Base-by-base conservation (phyloP, 1,140 invertebrate genomes). In the Andrena cerasifolii region DNA sequence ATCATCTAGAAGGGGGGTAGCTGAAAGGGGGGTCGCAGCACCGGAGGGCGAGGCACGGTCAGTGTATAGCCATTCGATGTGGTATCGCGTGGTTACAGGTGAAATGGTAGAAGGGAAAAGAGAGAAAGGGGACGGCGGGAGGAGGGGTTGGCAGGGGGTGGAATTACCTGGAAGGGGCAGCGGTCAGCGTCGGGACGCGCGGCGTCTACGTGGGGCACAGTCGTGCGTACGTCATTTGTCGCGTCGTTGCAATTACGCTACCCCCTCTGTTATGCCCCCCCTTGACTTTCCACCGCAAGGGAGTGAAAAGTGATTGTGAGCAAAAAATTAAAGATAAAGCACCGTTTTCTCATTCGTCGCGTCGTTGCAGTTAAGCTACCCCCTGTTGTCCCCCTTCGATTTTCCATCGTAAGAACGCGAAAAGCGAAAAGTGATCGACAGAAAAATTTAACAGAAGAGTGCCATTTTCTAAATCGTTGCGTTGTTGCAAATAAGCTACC, bases 101-200 rank as follows among this genome's bases (percentile, higher is more conserved):
- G 63, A 31, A 36, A 21, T 14, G 36, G 1, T 45, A 33, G 45
- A 43, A 43, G 28, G 24, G 45, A 33, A 43, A 43, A 65, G 54
- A 51, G 49, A 10, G 28, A 43, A 56, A 31, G 51, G 33, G 1
- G 45, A n/a, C n/a, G n/a, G n/a, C n/a, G 16, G 45, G 28, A 10
- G 33, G 33, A n/a, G 14, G 21, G 45, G 68, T n/a, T n/a, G 81
- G 75, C 43, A 67, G 54, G 54, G 56, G 43, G 80, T 28, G 40
- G 80, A 28, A 75, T 24, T 40, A 58, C 47, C 63, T 54, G 62
- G 62, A 82, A 78, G 82, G 33, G 76, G 87, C 78, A 89, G 82
- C 89, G 92, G 91, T 91, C 89, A 93, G 89, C 90, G 90, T 85
- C 79, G 85, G 78, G 87, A 87, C 82, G 86, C 80, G 78, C 79